Percentiles rank a stretch among this genome's conserved stretches.
These are phyloP conservation scores for Sturmia bella DNA, from an alignment of 2,888 invertebrate genomes.

Conservation along the genomic window DNA sequence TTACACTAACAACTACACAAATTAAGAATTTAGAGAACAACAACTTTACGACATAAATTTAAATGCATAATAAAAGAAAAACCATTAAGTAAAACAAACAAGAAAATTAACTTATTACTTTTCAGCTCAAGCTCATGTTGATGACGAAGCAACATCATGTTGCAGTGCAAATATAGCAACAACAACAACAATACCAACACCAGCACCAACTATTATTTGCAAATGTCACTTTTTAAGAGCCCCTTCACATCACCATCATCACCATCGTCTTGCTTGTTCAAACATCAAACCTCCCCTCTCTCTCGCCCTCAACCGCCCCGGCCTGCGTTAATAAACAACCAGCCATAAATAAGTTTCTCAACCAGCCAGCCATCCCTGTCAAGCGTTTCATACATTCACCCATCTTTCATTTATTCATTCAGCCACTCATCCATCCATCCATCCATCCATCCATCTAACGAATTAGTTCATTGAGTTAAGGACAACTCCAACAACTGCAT, in stretches of 20 bases:
- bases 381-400: not conserved
- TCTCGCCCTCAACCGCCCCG: no score
- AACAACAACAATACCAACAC: not conserved
- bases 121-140: not conserved
- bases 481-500: constrained; percentile 13
- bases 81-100: not conserved
- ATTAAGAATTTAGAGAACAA: constrained; percentile 19
- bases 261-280: constrained; percentile 39
- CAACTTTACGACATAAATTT: constrained; percentile 17
- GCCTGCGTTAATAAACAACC: not conserved
- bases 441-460: constrained; percentile 21
- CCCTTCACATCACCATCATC: constrained; percentile 47
- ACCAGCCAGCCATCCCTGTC: not conserved
- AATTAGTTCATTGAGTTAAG: constrained; percentile 38
- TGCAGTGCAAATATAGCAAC: not conserved
- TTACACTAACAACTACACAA: constrained; percentile 7
- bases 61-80: constrained; percentile 25
- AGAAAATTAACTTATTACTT: constrained; percentile 43
- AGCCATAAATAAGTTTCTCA: not conserved
- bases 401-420: not conserved
- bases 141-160: constrained; percentile 14
- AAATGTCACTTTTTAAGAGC: constrained; percentile 39
- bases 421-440: constrained; percentile 2
- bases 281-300: constrained; percentile 6
- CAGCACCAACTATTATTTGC: constrained; percentile 27